Conservation (phyloP, 1,140 invertebrate species). For the Listronotus bonariensis region DNA sequence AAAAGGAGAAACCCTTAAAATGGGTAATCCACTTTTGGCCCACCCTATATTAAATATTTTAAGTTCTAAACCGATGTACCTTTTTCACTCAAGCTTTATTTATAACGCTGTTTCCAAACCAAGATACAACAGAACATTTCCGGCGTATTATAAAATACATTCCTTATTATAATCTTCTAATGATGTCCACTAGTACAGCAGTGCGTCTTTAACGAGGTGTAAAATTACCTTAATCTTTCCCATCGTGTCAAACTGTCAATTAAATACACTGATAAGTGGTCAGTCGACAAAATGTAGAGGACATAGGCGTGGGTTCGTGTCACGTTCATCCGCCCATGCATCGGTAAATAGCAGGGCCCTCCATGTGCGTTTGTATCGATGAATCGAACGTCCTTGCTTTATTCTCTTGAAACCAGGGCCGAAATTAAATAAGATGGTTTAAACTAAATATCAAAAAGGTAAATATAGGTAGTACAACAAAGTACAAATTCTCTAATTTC, state of each 20-base stretch:
- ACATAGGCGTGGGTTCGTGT: constrained; percentile 1
- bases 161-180: constrained; percentile 3
- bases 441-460: no score
- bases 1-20: no score
- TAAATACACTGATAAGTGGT: constrained; percentile 15
- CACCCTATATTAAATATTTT: no score
- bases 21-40: no score
- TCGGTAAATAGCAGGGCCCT: not conserved
- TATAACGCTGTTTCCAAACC: no score
- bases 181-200: constrained; percentile 13
- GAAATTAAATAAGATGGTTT: not conserved
- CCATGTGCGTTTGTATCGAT: not conserved
- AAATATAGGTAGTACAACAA: no score
- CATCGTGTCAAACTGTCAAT: constrained; percentile 23
- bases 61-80: no score
- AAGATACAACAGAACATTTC: no score
- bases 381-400: not conserved
- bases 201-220: constrained; percentile 20
- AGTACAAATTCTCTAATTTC: no score
- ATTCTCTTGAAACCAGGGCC: not conserved
- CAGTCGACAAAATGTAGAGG: constrained; percentile 8
- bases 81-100: no score
- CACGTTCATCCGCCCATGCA: constrained; percentile 12
- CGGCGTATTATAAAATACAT: no score
- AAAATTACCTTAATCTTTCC: constrained; percentile 24